Evolutionary conservation across 2,797 vertebrate species (phyloP), one percentile per base, ranked within the genome.

Genomic region (Pitangus sulphuratus): DNA sequence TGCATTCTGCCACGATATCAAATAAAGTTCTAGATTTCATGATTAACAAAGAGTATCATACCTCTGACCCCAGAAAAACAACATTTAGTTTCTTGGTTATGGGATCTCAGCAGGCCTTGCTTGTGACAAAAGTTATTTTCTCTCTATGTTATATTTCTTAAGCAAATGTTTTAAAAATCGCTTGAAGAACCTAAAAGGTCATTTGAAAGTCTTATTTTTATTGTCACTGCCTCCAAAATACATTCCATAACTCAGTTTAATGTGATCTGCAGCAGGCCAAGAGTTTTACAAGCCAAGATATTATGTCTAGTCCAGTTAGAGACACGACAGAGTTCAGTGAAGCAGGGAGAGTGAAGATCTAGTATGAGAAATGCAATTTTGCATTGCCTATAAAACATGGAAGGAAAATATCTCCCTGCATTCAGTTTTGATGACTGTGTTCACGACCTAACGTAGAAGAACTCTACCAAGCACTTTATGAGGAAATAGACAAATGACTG

Each of bases 201-300:
- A 96, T 96, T 97, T 84, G n/a, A 96, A 96, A 96, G 84, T 92
- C 93, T 94, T 97, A 80, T 96, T 98, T 97, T 97, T 97, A 97
- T 96, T 97, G 90, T 94, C 91, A 93, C 77, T 96, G 95, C 96
- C 96, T 97, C 87, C 90, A 97, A 93, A 97, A 95, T 69, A n/a
- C 97, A 97, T 98, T 97, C 96, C 96, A 85, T 96, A 96, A 88
- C 94, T 96, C 79, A 97, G 66, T 96, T 97, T 95, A 96, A 97
- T 96, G 91, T 75, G 94, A 28, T 97, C 86, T 97, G 89, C 90
- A 93, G 95, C 83, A 78, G 89, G 86, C 97, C 92, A 94, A 93
- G 87, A 85, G 57, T 93, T 92, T 86, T 87, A 95, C 95, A 95
- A 94, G 95, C 94, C 96, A 94, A 97, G 95, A 95, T 95, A 94